A percentile compares a stretch with the other conserved stretches of the same genome.
These are phyloP conservation scores for Cataglyphis cursor DNA, from an alignment of 2,888 invertebrate genomes.

Conservation along the genomic window DNA sequence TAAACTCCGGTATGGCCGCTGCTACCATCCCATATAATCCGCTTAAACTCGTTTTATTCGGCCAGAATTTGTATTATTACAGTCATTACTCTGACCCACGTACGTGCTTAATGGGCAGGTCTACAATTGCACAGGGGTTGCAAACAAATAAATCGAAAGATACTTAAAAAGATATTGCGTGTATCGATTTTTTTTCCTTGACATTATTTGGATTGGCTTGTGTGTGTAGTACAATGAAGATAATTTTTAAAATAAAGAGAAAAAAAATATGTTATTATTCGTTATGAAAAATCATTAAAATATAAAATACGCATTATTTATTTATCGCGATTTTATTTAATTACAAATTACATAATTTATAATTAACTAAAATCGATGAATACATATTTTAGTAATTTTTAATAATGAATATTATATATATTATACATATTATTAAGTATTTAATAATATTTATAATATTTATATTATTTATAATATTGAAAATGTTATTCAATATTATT, in stretches of 20 bases:
- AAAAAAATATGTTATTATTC: no score
- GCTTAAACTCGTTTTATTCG: slow-evolving; percentile 71
- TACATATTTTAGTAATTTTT: background rate
- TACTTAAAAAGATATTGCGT: slow-evolving; percentile 39
- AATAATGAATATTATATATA: background rate
- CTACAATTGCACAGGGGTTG: slow-evolving; percentile 38
- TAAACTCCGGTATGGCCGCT: slow-evolving; percentile 58
- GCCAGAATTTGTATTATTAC: slow-evolving; percentile 73
- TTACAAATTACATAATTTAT: background rate
- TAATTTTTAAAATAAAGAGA: background rate
- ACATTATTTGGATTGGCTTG: background rate
- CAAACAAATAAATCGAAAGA: slow-evolving; percentile 28
- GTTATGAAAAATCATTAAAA: background rate
- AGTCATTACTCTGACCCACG: slow-evolving; percentile 50
- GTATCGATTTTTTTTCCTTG: slow-evolving; percentile 1
- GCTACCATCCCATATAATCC: slow-evolving; percentile 67
- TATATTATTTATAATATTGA: background rate
- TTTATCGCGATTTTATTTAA: background rate
- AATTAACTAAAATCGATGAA: background rate
- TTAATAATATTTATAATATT: background rate
- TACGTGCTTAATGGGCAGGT: slow-evolving; percentile 51
- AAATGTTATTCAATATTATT: no score
- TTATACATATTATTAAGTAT: background rate
- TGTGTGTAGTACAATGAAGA: background rate
- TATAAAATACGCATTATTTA: background rate